Evolutionary conservation across 1,140 invertebrate genomes (phyloP), one percentile per base, ranked within the genome.

Genomic region (Dendrolimus kikuchii): DNA sequence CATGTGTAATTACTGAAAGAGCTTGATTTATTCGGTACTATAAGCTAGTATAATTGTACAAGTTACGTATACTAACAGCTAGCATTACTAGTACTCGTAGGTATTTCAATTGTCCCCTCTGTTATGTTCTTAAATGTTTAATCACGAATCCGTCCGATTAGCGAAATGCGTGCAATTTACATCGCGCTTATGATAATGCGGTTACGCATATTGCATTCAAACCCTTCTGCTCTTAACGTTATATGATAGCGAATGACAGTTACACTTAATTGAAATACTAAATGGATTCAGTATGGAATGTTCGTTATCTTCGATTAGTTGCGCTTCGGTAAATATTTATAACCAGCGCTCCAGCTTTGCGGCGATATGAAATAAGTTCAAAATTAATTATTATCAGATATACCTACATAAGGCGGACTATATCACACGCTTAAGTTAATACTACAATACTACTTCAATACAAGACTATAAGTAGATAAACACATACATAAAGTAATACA

Each of bases 121-220:
- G 40, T 36, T 44, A 47, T 42, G 46, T 53, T n/a, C 36, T 38
- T 9, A 43, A 40, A 55, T 51, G 53, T 51, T 53, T 51, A 64
- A 41, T 68, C 64, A 66, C 54, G 68, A 56, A 57, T 49, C 53
- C 38, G 36, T 43, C 54, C 57, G 65, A 70, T 75, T 73, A 77
- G 68, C 66, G 64, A 70, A 77, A 75, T 70, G 70, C 54, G 53
- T 50, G 65, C 66, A 74, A 71, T 73, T 75, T 75, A 65, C 68
- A 70, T 71, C 49, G 46, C 55, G 59, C 61, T 72, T 72, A 72
- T 68, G 68, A 74, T 71, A 71, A 68, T 66, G 63, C 53, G 62
- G 65, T 69, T 74, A 68, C 63, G 72, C 71, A 70, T 74, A 75
- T 68, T 77, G 72, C 69, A 70, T 70, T 71, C 57, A 57, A 52